Conservation (phyloP, 2,113 vertebrate genomes). For the Takifugu bimaculatus region DNA sequence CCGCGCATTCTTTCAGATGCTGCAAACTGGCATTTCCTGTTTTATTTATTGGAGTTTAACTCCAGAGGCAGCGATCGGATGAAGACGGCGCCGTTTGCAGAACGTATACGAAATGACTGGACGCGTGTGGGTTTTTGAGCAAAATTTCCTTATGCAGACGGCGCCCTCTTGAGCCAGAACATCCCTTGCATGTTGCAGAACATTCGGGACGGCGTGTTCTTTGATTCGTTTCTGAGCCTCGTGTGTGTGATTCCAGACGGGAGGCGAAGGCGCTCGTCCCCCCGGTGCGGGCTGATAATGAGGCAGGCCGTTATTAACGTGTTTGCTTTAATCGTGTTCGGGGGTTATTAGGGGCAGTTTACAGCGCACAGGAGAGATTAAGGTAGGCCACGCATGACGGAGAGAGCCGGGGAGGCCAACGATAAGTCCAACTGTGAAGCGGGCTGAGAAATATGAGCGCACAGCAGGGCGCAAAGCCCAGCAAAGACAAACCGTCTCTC, state of each 20-base stretch:
- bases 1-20: too few relatives aligned
- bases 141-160: conserved; percentile 59
- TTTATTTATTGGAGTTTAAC: too few relatives aligned
- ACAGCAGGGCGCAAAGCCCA: conserved; percentile 45
- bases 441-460: conserved; percentile 51
- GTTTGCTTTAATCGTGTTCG: conserved; percentile 62
- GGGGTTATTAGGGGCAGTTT: conserved; percentile 62
- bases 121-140: not conserved
- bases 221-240: conserved; percentile 21
- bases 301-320: conserved; percentile 56
- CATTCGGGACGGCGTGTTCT: not conserved
- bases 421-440: conserved; percentile 50
- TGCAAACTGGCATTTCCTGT: too few relatives aligned
- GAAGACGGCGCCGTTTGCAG: not conserved
- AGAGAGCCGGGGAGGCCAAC: conserved; percentile 37
- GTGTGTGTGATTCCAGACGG: conserved; percentile 14
- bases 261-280: conserved; percentile 34
- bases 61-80: too few relatives aligned
- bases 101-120: not conserved
- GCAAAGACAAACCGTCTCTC: conserved; percentile 30
- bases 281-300: conserved; percentile 57
- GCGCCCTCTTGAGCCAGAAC: conserved; percentile 68
- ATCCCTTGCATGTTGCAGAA: too few relatives aligned
- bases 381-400: conserved; percentile 51
- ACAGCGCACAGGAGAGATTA: conserved; percentile 65